Base-by-base conservation (phyloP, 2,113 vertebrate species). In the Phoenicopterus ruber region DNA sequence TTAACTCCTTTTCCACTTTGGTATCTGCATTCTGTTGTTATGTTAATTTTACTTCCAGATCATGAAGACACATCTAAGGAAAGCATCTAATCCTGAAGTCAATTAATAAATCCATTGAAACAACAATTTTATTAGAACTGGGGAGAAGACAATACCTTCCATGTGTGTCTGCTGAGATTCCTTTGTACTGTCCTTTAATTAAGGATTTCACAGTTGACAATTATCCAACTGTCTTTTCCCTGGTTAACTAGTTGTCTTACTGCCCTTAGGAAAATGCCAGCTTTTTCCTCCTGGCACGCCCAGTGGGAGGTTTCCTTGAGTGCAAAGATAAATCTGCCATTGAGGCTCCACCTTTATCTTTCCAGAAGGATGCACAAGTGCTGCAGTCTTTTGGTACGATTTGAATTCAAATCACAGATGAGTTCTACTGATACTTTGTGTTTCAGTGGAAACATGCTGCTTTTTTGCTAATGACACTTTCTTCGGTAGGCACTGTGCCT, bases 51-150 rank as follows among this genome's bases (percentile, higher is more conserved):
- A 40, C 54, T 97, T 95, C 86, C 91, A 90, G 82, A 77, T 91
- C 82, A 83, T 34, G 65, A 79, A 91, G 67, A 65, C 80, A 42
- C 21, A 88, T 88, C 49, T 96, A 94, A 96, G 65, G 57, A 88
- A 93, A 96, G 42, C n/a, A 65, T 73, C 52, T 97, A 96, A 96
- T 95, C 86, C 82, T 96, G 61, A 76, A 98, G 83, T 93, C 92
- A 96, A 81, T 97, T 97, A 96, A 95, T 96, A 97, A 94, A 97
- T 96, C 96, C 36, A 3, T 95, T 62, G 59, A 96, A 98, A 97
- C 92, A 97, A 72, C 86, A 97, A 42, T 94, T 95, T 98, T 94
- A 95, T 97, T 97, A 95, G 95, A 97, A 96, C 72, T 54, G 46
- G 25, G 52, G 54, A 86, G 54, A 90, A 29, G 44, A 78, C 80